Percentiles rank a stretch among this genome's conserved stretches.
These are phyloP conservation scores for Xanthia togata DNA, from an alignment of 2,888 invertebrate genomes.

Conservation along the genomic window DNA sequence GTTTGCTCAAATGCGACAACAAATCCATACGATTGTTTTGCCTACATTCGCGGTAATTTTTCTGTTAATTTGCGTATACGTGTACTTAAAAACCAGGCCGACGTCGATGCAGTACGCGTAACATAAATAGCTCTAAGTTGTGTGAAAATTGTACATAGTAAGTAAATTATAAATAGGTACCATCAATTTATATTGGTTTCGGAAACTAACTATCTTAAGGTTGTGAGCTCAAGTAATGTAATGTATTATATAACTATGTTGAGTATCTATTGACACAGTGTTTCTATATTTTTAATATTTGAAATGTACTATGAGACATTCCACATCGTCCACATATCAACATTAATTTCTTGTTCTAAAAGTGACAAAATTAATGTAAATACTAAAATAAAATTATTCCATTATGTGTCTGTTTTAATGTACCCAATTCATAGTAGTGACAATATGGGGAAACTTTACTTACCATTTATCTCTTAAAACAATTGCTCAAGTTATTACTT, in stretches of 20 bases:
- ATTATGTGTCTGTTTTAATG: conserved; percentile 29
- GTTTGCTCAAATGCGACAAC: conserved; percentile 94
- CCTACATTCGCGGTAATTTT: conserved; percentile 93
- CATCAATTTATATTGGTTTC: conserved; percentile 52
- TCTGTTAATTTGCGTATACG: conserved; percentile 93
- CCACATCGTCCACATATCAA: conserved; percentile 69
- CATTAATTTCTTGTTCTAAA: conserved; percentile 51
- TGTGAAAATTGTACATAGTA: conserved; percentile 64
- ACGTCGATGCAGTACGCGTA: conserved; percentile 83
- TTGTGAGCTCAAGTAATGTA: conserved; percentile 60
- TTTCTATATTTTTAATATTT: conserved; percentile 38
- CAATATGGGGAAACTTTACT: not conserved
- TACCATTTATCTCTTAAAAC: not conserved
- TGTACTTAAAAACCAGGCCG: conserved; percentile 95
- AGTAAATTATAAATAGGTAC: conserved; percentile 49
- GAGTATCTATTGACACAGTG: conserved; percentile 40
- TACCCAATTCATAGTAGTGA: not conserved
- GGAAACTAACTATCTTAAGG: conserved; percentile 54
- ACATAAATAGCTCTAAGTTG: conserved; percentile 47
- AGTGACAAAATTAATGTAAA: conserved; percentile 70
- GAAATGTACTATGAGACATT: conserved; percentile 54
- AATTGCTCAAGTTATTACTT: not conserved
- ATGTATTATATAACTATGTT: conserved; percentile 22
- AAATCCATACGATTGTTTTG: conserved; percentile 94
- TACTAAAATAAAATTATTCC: conserved; percentile 66